A percentile compares a stretch with the other conserved stretches of the same genome.
phyloP scores from a whole-genome alignment of 2,113 vertebrate genomes.

The Semnornis frantzii region DNA sequence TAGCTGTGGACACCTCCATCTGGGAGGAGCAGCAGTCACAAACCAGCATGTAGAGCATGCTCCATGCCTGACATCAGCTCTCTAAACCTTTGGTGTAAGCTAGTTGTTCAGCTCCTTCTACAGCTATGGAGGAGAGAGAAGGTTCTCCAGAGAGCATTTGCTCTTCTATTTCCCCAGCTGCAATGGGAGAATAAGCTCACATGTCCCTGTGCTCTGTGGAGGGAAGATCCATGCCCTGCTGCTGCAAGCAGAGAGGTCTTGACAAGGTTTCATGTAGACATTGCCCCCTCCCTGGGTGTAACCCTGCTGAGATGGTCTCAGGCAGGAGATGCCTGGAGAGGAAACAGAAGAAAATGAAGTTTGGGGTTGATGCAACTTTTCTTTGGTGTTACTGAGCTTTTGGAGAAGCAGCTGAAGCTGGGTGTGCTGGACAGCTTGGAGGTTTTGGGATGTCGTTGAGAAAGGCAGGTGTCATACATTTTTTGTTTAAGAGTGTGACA shows the following conservation, averaged over 20 bases:
- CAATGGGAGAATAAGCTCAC: background rate
- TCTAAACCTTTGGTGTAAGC: background rate
- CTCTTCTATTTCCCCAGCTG: background rate
- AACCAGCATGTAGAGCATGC: fast-evolving
- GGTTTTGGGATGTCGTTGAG: background rate
- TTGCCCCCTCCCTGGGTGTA: background rate
- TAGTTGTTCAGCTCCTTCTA: background rate
- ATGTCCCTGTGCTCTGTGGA: fast-evolving
- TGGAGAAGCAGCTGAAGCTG: background rate
- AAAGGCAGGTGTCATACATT: background rate
- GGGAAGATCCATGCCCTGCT: background rate
- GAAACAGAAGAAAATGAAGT: background rate
- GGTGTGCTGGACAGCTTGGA: background rate
- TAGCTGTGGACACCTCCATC: background rate
- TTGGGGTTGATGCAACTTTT: background rate
- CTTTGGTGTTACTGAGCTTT: background rate
- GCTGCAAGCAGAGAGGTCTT: background rate
- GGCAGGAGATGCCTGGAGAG: background rate
- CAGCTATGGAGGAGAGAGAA: background rate
- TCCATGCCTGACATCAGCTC: background rate
- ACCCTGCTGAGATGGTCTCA: background rate
- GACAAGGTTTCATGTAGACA: no score
- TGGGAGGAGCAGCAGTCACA: background rate
- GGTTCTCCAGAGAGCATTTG: background rate
- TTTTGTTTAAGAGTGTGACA: no score